Percentiles rank a stretch among this genome's conserved stretches.
phyloP scores from a whole-genome alignment of 2,113 vertebrate genomes.

The Urocitellus parryii region DNA sequence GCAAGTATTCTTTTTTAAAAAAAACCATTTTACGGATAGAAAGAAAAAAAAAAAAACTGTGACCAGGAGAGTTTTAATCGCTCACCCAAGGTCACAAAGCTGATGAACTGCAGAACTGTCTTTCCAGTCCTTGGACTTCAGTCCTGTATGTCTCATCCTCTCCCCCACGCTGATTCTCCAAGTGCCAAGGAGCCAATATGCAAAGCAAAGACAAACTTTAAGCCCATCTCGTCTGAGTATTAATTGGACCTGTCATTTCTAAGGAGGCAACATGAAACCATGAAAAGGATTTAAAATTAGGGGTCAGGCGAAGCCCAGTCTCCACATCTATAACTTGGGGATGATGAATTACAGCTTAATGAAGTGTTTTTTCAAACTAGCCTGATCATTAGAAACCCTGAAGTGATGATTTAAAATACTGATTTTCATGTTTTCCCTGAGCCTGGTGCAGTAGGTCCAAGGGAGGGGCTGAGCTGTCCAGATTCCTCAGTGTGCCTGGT shows the following conservation, averaged over 20 bases:
- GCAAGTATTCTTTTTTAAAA: constrained; percentile 18
- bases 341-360: background rate
- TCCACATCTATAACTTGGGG: background rate
- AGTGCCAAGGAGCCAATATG: background rate
- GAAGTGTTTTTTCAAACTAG: constrained; percentile 4
- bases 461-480: background rate
- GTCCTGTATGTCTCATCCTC: background rate
- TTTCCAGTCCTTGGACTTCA: background rate
- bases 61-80: background rate
- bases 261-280: background rate
- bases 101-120: background rate
- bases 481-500: background rate
- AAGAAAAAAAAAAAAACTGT: background rate
- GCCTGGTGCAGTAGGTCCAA: background rate
- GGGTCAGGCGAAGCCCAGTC: background rate
- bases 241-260: constrained; percentile 48
- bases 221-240: background rate
- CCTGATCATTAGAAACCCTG: background rate
- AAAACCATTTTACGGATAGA: constrained; percentile 46
- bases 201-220: constrained; percentile 2
- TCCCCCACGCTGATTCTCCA: background rate
- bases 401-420: background rate
- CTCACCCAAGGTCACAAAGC: background rate
- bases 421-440: background rate
- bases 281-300: background rate